Evolutionary conservation across 2,113 vertebrate species (phyloP).

Genomic region (Dinomys branickii): DNA sequence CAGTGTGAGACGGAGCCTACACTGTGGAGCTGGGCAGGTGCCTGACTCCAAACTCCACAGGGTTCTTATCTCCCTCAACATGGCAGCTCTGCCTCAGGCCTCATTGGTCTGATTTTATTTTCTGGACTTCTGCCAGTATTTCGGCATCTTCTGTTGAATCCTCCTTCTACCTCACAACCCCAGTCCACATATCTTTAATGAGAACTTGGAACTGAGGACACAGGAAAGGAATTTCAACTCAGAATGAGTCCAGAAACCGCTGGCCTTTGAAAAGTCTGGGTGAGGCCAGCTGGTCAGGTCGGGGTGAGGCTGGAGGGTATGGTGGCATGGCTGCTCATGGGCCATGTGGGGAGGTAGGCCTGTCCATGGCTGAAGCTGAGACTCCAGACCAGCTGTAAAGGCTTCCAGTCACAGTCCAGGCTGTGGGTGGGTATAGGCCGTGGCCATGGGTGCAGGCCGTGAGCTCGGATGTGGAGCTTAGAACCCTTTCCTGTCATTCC

Average conservation of each 20-base stretch:
- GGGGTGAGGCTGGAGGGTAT: background rate
- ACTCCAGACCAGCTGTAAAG: background rate
- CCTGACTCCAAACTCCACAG: background rate
- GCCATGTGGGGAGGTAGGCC: background rate
- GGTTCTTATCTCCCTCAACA: background rate
- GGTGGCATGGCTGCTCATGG: background rate
- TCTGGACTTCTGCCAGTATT: conserved; percentile 3
- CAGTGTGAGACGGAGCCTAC: background rate
- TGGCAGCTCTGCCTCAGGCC: background rate
- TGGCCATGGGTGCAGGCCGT: background rate
- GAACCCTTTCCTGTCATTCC: background rate
- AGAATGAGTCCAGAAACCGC: conserved; percentile 26
- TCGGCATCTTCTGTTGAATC: background rate
- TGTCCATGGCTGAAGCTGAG: background rate
- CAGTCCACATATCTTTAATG: background rate
- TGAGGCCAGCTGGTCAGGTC: background rate
- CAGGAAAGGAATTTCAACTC: conserved; percentile 48
- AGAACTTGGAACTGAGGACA: conserved; percentile 5
- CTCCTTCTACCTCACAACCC: background rate
- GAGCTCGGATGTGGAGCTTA: background rate
- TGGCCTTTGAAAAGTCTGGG: conserved; percentile 3
- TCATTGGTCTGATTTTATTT: background rate
- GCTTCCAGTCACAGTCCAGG: background rate
- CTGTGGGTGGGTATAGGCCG: background rate
- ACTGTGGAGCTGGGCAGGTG: background rate